Conservation (phyloP, 2,888 invertebrate species). For the Lasioglossum calceatum region DNA sequence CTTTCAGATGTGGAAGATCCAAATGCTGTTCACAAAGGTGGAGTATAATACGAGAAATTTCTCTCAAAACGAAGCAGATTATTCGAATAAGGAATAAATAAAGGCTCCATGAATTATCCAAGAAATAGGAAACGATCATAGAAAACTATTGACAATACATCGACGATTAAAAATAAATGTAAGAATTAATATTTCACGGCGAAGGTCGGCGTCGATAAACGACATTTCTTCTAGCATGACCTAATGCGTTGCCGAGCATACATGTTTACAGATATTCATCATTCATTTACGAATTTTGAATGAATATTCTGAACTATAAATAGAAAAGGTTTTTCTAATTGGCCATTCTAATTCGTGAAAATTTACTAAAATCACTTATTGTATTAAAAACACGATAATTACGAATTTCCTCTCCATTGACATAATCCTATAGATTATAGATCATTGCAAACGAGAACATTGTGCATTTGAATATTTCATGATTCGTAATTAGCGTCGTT, state of each 20-base stretch:
- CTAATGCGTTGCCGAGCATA: background rate
- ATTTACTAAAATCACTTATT: background rate
- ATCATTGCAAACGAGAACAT: background rate
- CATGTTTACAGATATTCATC: background rate
- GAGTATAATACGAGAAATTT: background rate
- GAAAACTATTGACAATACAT: background rate
- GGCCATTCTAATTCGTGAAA: background rate
- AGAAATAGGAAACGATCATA: background rate
- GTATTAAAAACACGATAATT: too few species aligned
- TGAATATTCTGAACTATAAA: background rate
- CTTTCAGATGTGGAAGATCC: background rate
- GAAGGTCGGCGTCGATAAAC: conserved; percentile 3
- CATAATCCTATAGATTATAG: background rate
- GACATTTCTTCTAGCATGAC: background rate
- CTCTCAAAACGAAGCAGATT: background rate
- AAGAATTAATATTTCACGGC: background rate
- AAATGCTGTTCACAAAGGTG: background rate
- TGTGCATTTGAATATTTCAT: background rate
- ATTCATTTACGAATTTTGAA: background rate
- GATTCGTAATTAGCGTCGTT: background rate
- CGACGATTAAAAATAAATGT: background rate
- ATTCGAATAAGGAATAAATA: background rate
- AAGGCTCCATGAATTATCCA: background rate
- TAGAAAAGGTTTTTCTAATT: background rate
- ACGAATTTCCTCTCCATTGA: too few species aligned